Base-by-base conservation (phyloP, 23 tunicate species). In the Ciona savignyi region DNA sequence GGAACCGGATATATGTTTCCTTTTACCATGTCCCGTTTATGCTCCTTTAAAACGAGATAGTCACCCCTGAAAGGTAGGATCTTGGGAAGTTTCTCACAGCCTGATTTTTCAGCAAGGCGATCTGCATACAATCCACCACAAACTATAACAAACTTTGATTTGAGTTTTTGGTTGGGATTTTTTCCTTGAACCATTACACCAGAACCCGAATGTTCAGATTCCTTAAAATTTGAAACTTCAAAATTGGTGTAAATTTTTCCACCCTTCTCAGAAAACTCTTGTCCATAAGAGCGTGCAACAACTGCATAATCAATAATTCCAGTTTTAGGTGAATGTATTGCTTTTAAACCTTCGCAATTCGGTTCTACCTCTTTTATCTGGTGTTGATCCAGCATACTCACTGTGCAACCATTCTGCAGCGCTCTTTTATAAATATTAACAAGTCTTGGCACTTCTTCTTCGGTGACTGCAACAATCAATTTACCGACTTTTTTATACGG, bases 1-100 rank as follows among this genome's bases (percentile, higher is more conserved):
- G 99, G 99, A 63, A 94, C 56, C 1, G 99, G 99, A 75, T 94
- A 94, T 4, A 94, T 94, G 61, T 94, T 94, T 51, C 99, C 99
- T 70, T 79, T 83, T 3, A 84, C 85, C 25, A 87, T 48, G 64
- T 82, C 32, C 24, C 65, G 65, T 68, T 87, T 94, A 25, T 80
- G 90, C 19, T 94, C 89, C 32, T 86, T 86, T 21, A 94, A 70
- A 4, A 94, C 69, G 0, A 94, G 75, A 66, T 94, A 94, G 64
- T 94, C 99, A 27, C 99, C 99, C 4, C 99, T 71, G 70, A 94
- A 94, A 23, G 99, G 99, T 2, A 94, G 90, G 51, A 94, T 94
- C 70, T 87, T 94, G 3, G 99, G 99, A 4, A 77, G 27, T 15
- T 25, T 35, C 21, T 78, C 75, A 29, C 80, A 70, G 1, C 95